These are phyloP conservation scores for Tetragnatha versicolor DNA, from an alignment of 1,140 invertebrate species.

Conservation along the genomic window DNA sequence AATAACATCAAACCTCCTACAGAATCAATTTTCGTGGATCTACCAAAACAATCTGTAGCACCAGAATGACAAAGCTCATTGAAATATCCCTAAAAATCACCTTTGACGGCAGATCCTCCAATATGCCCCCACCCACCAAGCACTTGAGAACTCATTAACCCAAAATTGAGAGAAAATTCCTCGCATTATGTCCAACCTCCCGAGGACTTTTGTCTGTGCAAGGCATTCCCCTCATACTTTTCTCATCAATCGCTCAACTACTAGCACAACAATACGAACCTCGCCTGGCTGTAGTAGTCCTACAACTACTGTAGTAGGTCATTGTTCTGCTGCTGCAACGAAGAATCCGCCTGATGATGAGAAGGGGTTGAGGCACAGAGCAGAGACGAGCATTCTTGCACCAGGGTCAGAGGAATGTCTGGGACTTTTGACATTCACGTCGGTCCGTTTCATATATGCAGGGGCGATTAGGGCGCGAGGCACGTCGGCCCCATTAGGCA, in stretches of 20 bases:
- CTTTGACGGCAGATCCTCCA: too few relatives aligned
- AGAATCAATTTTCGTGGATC: too few relatives aligned
- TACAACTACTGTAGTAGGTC: too few relatives aligned
- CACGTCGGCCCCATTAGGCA: too few relatives aligned
- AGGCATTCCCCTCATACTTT: constrained; percentile 13
- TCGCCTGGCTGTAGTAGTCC: not conserved
- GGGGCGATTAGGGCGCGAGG: constrained; percentile 6
- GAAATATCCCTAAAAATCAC: too few relatives aligned
- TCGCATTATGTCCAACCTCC: not conserved
- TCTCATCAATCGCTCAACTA: not conserved
- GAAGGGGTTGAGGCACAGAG: too few relatives aligned
- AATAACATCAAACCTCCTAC: too few relatives aligned
- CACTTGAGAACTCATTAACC: constrained; percentile 38
- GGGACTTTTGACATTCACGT: constrained; percentile 39
- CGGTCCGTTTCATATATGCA: constrained; percentile 31
- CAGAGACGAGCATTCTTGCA: constrained; percentile 15
- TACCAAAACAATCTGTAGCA: too few relatives aligned
- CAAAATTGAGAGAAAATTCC: constrained; percentile 30
- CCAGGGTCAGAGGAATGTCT: constrained; percentile 26
- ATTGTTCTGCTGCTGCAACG: too few relatives aligned
- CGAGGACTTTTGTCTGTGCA: not conserved
- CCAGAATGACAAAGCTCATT: too few relatives aligned
- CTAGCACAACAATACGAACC: not conserved
- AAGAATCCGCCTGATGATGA: too few relatives aligned
- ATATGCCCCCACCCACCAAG: too few relatives aligned